phyloP scores from a whole-genome alignment of 2,888 invertebrate species.

The Aricia artaxerxes region DNA sequence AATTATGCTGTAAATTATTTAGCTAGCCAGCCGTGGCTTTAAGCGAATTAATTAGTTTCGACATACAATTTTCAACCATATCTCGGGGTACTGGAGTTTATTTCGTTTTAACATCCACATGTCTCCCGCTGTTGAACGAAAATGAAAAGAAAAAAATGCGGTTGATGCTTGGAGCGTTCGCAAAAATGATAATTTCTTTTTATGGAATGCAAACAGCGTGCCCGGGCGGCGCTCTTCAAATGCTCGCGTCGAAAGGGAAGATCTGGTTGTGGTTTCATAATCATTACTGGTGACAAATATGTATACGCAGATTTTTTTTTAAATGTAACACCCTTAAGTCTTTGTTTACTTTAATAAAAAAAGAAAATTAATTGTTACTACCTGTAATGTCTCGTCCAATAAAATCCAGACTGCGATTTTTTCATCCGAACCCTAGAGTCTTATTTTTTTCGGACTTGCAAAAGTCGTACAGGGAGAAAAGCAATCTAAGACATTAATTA shows the following conservation, averaged over 20 bases:
- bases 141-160: constrained; percentile 2
- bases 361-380: no score
- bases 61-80: background rate
- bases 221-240: background rate
- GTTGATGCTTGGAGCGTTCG: constrained; percentile 15
- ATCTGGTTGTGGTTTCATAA: background rate
- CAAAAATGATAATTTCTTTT: constrained; percentile 20
- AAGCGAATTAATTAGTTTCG: constrained; percentile 5
- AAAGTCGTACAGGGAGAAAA: no score
- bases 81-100: background rate
- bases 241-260: background rate
- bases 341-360: no score
- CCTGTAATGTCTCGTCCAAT: no score
- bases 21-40: constrained; percentile 25
- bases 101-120: background rate
- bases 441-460: no score
- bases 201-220: background rate
- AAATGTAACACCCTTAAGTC: no score
- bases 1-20: constrained; percentile 23
- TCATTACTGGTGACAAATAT: background rate
- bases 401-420: no score
- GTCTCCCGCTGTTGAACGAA: constrained; percentile 5
- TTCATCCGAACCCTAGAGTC: no score
- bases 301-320: background rate
- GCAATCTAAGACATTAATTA: no score